phyloP scores from a whole-genome alignment of 2,888 invertebrate species.

The Deroplatys truncata region DNA sequence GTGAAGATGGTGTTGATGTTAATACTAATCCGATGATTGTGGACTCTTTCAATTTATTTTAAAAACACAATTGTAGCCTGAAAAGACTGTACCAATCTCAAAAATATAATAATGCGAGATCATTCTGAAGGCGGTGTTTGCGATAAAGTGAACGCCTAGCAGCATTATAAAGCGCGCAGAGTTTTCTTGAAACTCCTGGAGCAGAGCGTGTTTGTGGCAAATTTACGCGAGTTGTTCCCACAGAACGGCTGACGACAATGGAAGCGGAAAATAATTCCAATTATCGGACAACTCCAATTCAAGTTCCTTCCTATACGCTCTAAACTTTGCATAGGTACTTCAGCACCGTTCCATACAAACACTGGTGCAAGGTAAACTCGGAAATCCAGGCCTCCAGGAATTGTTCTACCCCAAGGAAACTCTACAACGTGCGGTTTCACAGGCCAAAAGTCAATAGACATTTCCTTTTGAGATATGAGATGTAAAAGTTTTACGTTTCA shows the following conservation, averaged over 20 bases:
- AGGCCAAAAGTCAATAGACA: background rate
- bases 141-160: background rate
- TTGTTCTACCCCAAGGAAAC: too few relatives aligned
- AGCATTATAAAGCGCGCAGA: background rate
- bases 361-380: background rate
- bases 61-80: too few relatives aligned
- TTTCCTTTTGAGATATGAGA: too few relatives aligned
- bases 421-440: too few relatives aligned
- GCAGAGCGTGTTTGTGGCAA: background rate
- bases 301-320: background rate
- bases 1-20: too few relatives aligned
- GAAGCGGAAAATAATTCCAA: background rate
- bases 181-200: background rate
- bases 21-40: too few relatives aligned
- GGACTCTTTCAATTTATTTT: too few relatives aligned
- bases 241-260: background rate
- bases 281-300: background rate
- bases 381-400: too few relatives aligned
- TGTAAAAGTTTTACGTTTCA: too few relatives aligned
- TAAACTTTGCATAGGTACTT: background rate
- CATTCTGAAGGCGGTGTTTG: too few relatives aligned
- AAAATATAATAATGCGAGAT: too few relatives aligned
- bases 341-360: background rate
- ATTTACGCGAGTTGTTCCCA: background rate
- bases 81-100: too few relatives aligned